Conservation (phyloP, 2,888 invertebrate species). For the Ophioninae sp. region DNA sequence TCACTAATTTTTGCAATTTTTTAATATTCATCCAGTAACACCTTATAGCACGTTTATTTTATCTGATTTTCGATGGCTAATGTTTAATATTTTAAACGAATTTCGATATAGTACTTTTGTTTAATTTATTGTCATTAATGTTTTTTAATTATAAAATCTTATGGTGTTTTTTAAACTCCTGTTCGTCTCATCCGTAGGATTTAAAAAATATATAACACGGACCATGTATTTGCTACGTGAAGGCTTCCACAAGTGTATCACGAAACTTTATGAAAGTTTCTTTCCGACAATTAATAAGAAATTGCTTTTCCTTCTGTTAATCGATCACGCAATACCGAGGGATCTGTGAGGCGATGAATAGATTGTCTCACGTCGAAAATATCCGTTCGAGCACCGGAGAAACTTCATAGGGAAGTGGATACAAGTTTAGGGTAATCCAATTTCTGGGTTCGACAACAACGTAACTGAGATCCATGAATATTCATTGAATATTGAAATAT, state of each 20-base stretch:
- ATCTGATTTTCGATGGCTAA: too few species aligned
- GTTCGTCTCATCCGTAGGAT: not conserved
- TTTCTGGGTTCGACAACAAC: not conserved
- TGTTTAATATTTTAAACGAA: too few species aligned
- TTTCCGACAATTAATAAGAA: not conserved
- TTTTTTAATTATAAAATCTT: too few species aligned
- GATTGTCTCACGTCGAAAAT: not conserved
- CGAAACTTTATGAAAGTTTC: not conserved
- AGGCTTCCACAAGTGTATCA: not conserved
- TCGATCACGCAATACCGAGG: not conserved
- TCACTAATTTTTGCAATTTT: too few species aligned
- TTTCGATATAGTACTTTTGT: too few species aligned
- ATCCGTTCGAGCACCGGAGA: not conserved
- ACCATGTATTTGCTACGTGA: not conserved
- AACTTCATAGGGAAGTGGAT: not conserved
- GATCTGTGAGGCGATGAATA: not conserved
- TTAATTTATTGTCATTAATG: too few species aligned
- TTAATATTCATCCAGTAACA: too few species aligned
- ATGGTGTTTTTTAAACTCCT: not conserved
- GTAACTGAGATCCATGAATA: not conserved
- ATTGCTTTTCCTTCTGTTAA: slow-evolving; percentile 1
- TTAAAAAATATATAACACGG: not conserved
- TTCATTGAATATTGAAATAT: not conserved
- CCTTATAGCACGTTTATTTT: too few species aligned
- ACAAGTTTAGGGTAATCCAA: not conserved